Evolutionary conservation across 2,797 vertebrate genomes (phyloP).

Genomic region (Rhinogobio ventralis): DNA sequence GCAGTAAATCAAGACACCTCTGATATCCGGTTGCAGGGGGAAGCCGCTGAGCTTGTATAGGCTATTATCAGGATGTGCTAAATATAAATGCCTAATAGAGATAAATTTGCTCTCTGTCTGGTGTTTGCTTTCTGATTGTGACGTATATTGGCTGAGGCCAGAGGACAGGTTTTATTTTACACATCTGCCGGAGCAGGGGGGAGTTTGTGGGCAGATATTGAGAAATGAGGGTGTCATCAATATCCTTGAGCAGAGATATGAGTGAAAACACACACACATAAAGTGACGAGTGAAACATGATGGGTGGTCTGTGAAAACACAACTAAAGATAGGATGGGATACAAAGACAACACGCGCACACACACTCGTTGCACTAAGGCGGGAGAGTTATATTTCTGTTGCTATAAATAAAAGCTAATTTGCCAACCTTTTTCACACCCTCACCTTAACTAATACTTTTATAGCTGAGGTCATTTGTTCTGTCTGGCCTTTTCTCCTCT

Average conservation of each 20-base stretch:
- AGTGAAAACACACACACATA: conserved; percentile 20
- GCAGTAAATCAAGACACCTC: conserved; percentile 7
- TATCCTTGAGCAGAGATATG: conserved; percentile 42
- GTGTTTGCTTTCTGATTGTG: conserved; percentile 37
- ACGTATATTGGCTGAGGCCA: conserved; percentile 26
- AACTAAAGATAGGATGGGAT: neutral
- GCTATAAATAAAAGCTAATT: conserved; percentile 55
- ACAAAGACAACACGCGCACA: conserved; percentile 32
- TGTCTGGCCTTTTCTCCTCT: conserved; percentile 21
- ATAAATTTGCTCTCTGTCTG: conserved; percentile 22
- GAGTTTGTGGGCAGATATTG: conserved; percentile 29
- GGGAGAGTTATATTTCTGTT: conserved; percentile 44
- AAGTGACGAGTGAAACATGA: conserved; percentile 4
- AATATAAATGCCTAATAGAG: conserved; percentile 51
- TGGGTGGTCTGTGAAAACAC: conserved; percentile 9
- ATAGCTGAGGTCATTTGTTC: conserved; percentile 27
- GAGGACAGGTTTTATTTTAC: conserved; percentile 35
- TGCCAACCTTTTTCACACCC: conserved; percentile 30
- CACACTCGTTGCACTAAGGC: conserved; percentile 16
- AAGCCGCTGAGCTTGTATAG: neutral
- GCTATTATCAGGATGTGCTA: conserved; percentile 25
- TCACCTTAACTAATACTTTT: conserved; percentile 43
- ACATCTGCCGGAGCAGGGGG: neutral
- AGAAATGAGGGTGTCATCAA: conserved; percentile 54
- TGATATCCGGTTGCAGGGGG: neutral